Evolutionary conservation across 2,113 vertebrate genomes (phyloP).

Genomic region (Hymenochirus boettgeri): DNA sequence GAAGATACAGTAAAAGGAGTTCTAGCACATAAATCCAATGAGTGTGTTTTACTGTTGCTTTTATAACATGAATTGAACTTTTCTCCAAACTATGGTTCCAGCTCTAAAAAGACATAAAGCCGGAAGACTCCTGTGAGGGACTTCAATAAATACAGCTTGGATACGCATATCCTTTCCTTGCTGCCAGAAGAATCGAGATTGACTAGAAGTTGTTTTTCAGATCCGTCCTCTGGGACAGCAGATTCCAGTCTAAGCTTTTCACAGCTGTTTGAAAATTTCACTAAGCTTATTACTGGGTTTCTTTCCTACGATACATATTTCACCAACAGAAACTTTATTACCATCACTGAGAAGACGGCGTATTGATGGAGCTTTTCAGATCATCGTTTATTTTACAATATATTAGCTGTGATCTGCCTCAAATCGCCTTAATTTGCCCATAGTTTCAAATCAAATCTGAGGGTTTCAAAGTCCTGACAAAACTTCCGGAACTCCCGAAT

Average conservation of each 20-base stretch:
- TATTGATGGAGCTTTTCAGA: no score
- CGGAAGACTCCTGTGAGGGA: slow-evolving; percentile 62
- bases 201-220: slow-evolving; percentile 62
- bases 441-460: no score
- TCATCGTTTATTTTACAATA: no score
- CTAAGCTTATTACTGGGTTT: slow-evolving; percentile 51
- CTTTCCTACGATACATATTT: not conserved
- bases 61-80: slow-evolving; percentile 71
- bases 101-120: slow-evolving; percentile 46
- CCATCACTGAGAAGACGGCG: no score
- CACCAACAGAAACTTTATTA: no score
- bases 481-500: no score
- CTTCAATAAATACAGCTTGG: slow-evolving; percentile 66
- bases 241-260: slow-evolving; percentile 57
- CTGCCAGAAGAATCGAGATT: slow-evolving; percentile 68
- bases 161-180: slow-evolving; percentile 57
- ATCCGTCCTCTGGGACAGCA: slow-evolving; percentile 53
- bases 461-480: no score
- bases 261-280: slow-evolving; percentile 61
- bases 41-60: slow-evolving; percentile 52
- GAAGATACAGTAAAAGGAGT: no score
- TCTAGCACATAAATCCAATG: not conserved
- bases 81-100: slow-evolving; percentile 56
- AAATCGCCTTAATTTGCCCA: no score
- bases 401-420: no score